Conservation (phyloP, 1,140 invertebrate genomes). For the Stegodyphus mimosarum region DNA sequence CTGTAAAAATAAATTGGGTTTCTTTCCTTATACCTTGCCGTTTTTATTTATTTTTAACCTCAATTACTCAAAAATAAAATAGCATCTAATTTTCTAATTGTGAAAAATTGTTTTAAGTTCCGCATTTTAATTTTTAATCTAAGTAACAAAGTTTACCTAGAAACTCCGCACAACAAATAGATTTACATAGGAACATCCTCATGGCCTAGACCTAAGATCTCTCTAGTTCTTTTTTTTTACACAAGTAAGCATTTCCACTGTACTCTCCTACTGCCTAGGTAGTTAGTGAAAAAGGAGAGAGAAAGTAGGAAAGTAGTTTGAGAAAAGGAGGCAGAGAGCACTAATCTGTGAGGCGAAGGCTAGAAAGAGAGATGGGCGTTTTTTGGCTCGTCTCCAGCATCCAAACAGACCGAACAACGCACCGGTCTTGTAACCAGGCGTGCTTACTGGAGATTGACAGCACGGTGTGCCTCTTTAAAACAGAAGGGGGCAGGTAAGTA, state of each 20-base stretch:
- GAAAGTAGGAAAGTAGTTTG: not conserved
- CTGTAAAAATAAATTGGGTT: no score
- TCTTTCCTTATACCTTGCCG: no score
- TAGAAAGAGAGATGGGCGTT: conserved; percentile 30
- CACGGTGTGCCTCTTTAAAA: conserved; percentile 49
- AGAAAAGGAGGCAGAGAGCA: not conserved
- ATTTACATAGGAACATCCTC: conserved; percentile 15
- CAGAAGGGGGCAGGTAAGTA: no score
- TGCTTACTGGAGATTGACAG: conserved; percentile 58
- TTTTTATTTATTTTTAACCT: no score
- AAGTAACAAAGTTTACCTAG: no score
- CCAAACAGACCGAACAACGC: conserved; percentile 50
- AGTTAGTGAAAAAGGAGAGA: conserved; percentile 1
- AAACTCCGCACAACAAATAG: conserved; percentile 43
- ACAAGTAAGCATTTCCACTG: conserved; percentile 15
- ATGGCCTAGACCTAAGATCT: not conserved
- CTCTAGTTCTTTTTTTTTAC: not conserved
- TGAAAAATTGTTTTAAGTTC: no score
- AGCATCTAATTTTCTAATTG: no score
- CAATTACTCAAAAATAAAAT: no score
- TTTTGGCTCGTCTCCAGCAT: conserved; percentile 56
- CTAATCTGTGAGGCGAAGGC: not conserved
- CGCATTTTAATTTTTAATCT: no score
- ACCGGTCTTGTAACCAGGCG: conserved; percentile 56
- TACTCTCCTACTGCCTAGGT: not conserved